Base-by-base conservation (phyloP, 23 tunicate species). In the Pegea sp. region DNA sequence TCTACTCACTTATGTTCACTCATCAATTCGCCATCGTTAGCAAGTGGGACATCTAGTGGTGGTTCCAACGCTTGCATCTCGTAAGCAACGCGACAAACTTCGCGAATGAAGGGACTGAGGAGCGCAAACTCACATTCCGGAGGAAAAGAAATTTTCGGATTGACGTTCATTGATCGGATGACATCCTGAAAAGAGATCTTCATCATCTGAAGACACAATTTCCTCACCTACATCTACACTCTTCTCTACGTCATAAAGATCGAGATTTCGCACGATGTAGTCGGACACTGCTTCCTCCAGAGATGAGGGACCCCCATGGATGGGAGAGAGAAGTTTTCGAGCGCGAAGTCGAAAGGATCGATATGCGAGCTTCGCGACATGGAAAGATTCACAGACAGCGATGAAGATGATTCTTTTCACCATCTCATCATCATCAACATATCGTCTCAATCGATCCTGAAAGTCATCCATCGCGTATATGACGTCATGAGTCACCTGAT, bases 41-140 rank as follows among this genome's bases (percentile, higher is more conserved):
- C 98, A 34, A 70, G 72, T 5, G 98, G 69, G 24, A 89, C 68
- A 44, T 89, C 98, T 18, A 89, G 71, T 0, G 72, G 69, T n/a
- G 98, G 98, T 18, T 78, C 89, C 4, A 89, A 61, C 3, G 98
- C 98, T 42, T 89, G 98, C 98, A 89, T 89, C 31, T 51, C 61
- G 52, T 70, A 89, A 11, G 98, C 98, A 20, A 89, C 70, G 34
- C 52, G 38, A 70, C 90, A 89, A 34, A 62, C 81, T 66, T 89
- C 98, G 18, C 98, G 81, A 30, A 89, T 89, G 54, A 76, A 89
- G 19, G 79, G 71, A 54, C 68, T 71, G 55, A 89, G 49, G 22
- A 89, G 64, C 2, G 63, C 61, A 44, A 89, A 89, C 29, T 89
- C 91, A 56, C 98, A 89, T 42, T 89, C 98, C 6, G 98, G 90